These are phyloP conservation scores for Tapirus terrestris DNA, from an alignment of 2,113 vertebrate genomes.

Conservation along the genomic window DNA sequence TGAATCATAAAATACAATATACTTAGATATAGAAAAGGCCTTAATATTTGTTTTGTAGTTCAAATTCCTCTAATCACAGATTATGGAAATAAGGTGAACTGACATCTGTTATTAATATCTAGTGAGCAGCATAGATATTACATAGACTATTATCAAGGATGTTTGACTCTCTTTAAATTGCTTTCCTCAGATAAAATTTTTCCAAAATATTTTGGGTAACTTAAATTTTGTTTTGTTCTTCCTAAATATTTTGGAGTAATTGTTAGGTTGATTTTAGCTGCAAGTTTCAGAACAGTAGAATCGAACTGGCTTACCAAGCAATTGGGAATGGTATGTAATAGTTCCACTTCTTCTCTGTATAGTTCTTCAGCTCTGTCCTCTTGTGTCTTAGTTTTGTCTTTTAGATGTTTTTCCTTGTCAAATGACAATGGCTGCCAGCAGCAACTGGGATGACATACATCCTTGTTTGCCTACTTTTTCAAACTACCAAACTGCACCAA, in stretches of 20 bases:
- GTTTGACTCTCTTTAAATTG: background rate
- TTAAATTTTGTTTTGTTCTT: background rate
- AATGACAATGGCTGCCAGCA: background rate
- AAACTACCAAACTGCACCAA: background rate
- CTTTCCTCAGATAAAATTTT: background rate
- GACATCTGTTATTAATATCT: background rate
- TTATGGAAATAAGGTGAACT: background rate
- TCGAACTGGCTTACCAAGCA: background rate
- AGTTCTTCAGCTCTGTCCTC: background rate
- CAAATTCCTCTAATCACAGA: background rate
- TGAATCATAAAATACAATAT: background rate
- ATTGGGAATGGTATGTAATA: background rate
- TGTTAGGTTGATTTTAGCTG: background rate
- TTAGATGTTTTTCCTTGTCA: background rate
- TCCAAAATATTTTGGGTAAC: background rate
- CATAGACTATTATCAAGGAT: background rate
- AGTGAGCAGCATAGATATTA: background rate
- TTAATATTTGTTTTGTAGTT: background rate
- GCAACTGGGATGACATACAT: background rate
- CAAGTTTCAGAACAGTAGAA: background rate
- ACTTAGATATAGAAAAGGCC: background rate
- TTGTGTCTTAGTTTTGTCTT: background rate
- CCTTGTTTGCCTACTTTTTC: background rate
- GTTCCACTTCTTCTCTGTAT: background rate
- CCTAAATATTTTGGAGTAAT: background rate